Evolutionary conservation across 30 jellyfish, hydroid and myxozoan genomes (phyloP), one percentile per base, ranked within the genome.

Genomic region (Nemopilema nomurai): DNA sequence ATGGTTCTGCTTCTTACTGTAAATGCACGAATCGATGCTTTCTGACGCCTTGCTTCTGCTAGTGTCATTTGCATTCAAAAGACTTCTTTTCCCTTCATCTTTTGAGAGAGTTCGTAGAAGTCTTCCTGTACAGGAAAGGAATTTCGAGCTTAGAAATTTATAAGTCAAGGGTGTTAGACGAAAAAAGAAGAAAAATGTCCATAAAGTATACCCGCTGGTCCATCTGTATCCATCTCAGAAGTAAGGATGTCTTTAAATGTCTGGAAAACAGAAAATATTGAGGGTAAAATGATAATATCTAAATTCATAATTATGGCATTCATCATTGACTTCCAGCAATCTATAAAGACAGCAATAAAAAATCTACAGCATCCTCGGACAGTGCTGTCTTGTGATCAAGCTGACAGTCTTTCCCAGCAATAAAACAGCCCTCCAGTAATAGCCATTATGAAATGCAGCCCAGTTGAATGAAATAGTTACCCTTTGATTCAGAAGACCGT

Each of bases 191-290:
- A 22, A 1, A 76, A 7, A 20, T 16, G 77, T 24, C 1, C 77
- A 13, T 0, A 13, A 28, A 63, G 18, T n/a, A 27, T 84, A 74
- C 93, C 93, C 21, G 93, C 93, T 51, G 93, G 93, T 1, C 93
- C 93, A 74, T 84, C 93, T 28, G 83, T 86, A 64, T 84, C 93
- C 93, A 84, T 84, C 50, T 84, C 93, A 0, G 93, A 68, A 21
- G 75, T 80, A 28, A 84, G 41, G 23, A 84, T 84, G 16, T 84
- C 93, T 74, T 84, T 78, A 41, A 84, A 84, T 28, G 86, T 78
- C 93, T 84, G 71, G 6, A 65, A 62, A 41, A 41, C 9, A 41
- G 76, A 53, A 19, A 21, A 26, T 25, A 9, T 3, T 19, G 73
- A 63, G 18, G 4, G 30, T 63, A 19, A 63, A 1, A 1, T 63